phyloP scores from a whole-genome alignment of 2,797 vertebrate genomes.

The Staurois parvus region DNA sequence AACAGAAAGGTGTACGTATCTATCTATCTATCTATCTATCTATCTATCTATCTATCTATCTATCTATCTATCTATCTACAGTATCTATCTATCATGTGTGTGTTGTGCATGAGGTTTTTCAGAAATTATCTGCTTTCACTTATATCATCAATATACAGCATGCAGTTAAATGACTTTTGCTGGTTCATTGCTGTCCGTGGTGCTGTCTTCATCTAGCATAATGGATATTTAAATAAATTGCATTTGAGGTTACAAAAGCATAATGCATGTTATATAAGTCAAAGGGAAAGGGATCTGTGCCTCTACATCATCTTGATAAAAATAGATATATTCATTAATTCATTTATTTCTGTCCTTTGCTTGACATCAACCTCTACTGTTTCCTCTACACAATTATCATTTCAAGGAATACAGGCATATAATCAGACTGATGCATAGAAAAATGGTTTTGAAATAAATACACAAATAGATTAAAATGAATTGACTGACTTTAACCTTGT shows the following conservation, averaged over 20 bases:
- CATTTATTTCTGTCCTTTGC: slow-evolving; percentile 39
- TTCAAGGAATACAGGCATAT: slow-evolving; percentile 6
- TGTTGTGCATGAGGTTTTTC: too few species aligned
- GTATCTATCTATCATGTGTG: too few species aligned
- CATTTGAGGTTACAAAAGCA: slow-evolving; percentile 29
- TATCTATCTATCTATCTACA: too few species aligned
- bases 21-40: too few species aligned
- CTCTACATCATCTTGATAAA: slow-evolving; percentile 30
- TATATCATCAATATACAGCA: background rate
- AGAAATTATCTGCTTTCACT: background rate
- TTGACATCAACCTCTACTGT: slow-evolving; percentile 27
- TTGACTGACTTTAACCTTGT: too few species aligned
- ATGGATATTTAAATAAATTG: slow-evolving; percentile 43
- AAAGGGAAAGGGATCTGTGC: background rate
- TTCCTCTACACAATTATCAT: slow-evolving; percentile 7
- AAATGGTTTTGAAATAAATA: background rate
- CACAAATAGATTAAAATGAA: too few species aligned
- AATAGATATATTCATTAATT: slow-evolving; percentile 40
- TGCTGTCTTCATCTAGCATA: slow-evolving; percentile 9
- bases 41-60: background rate
- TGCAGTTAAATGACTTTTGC: slow-evolving; percentile 21
- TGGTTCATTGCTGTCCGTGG: slow-evolving; percentile 25
- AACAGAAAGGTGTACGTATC: too few species aligned
- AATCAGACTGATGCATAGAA: background rate
- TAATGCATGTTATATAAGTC: slow-evolving; percentile 27